Evolutionary conservation across 2,113 vertebrate genomes (phyloP), one percentile per base, ranked within the genome.

Genomic region (Pseudorasbora parva): DNA sequence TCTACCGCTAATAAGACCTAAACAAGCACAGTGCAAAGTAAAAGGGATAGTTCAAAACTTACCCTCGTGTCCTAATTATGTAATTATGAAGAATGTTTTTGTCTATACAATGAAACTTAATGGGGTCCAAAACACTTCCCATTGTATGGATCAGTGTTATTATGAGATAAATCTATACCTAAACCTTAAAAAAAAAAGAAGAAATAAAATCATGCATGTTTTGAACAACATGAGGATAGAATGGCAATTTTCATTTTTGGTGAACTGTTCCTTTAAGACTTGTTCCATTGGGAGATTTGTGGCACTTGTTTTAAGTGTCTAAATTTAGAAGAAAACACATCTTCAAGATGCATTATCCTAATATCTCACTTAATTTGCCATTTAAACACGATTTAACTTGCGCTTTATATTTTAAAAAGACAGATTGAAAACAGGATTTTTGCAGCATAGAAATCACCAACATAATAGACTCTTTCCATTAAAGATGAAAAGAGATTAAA

Each of bases 401-500:
- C n/a, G n/a, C n/a, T n/a, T n/a, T n/a, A n/a, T n/a, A n/a, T n/a
- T n/a, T n/a, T n/a, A n/a, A n/a, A 62, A 47, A 43, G 27, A 27
- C 5, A 2, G 9, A 59, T 59, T 78, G 27, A 79, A 62, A 73
- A 49, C 45, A 3, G 45, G 23, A 73, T 73, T 73, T 41, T 72
- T 25, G 71, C 71, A 74, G 45, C 11, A 21, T 25, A 23, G n/a
- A 72, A 72, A 45, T 72, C 15, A 51, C 15, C n/a, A 51, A 51
- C 51, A 74, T 74, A 27, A 54, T 25, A 72, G 5, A 74, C 45
- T 19, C 25, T 74, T 23, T 30, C 56, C 33, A 27, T 45, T 79
- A 79, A 47, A 79, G 57, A 64, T 30, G 15, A 19, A 30, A 45
- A 30, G n/a, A 79, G 37, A 47, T 78, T 43, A 78, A 78, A 78